Percentiles rank a stretch among this genome's conserved stretches.
Evolutionary conservation across 2,888 invertebrate genomes (phyloP).

Genomic region (Xanthia togata): DNA sequence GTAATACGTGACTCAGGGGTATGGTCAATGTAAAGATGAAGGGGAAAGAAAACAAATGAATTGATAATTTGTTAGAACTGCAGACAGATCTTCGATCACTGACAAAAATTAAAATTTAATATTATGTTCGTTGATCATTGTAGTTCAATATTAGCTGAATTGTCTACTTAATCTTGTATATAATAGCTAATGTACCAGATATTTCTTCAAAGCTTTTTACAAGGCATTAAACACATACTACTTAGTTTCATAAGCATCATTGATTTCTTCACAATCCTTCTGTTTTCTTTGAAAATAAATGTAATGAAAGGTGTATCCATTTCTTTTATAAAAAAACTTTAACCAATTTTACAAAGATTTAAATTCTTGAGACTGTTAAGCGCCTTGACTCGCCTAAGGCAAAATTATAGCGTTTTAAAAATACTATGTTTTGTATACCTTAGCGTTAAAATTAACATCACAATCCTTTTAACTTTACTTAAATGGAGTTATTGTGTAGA

Average conservation of each 20-base stretch:
- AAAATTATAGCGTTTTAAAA: conserved; percentile 35
- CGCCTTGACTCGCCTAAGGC: conserved; percentile 7
- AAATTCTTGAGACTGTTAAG: conserved; percentile 27
- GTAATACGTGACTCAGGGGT: background rate
- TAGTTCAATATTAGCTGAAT: background rate
- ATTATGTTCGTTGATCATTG: background rate
- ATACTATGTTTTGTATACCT: conserved; percentile 20
- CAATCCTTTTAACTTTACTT: conserved; percentile 38
- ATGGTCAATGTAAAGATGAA: conserved; percentile 5
- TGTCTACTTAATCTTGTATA: background rate
- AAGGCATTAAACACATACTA: conserved; percentile 17
- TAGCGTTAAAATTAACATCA: conserved; percentile 22
- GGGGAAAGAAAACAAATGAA: background rate
- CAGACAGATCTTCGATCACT: background rate
- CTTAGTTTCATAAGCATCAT: conserved; percentile 5
- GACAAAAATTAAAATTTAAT: background rate
- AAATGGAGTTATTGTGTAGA: conserved; percentile 9
- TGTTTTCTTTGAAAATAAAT: conserved; percentile 25
- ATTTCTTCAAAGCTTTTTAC: conserved; percentile 13
- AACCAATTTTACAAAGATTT: conserved; percentile 26
- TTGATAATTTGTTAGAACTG: background rate
- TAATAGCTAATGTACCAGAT: background rate
- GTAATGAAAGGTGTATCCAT: conserved; percentile 22
- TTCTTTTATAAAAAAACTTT: conserved; percentile 37
- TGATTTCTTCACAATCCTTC: background rate